Evolutionary conservation across 2,888 invertebrate genomes (phyloP).

Genomic region (Apocheima hispidaria): DNA sequence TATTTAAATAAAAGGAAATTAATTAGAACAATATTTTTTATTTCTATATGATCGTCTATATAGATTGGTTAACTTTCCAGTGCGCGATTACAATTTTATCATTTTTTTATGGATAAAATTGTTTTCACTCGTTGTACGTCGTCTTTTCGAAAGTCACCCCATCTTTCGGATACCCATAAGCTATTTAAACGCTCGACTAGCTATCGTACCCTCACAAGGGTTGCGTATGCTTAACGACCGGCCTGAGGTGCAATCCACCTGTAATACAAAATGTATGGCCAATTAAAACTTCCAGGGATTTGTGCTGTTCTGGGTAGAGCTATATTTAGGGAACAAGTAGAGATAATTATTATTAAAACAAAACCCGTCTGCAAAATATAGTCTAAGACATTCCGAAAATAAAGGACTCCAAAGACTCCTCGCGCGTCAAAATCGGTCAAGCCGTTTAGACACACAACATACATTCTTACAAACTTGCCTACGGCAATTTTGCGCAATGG

Average conservation of each 20-base stretch:
- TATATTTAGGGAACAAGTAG: not conserved
- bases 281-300: constrained; percentile 25
- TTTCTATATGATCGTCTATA: too few relatives aligned
- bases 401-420: too few relatives aligned
- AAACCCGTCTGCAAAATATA: too few relatives aligned
- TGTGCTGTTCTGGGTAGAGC: not conserved
- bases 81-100: not conserved
- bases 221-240: constrained; percentile 45
- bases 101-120: not conserved
- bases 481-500: too few relatives aligned
- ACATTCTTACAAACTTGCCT: too few relatives aligned
- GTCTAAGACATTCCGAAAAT: too few relatives aligned
- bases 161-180: constrained; percentile 41
- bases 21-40: too few relatives aligned
- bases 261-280: constrained; percentile 27
- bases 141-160: constrained; percentile 24
- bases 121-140: not conserved
- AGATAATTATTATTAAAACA: too few relatives aligned
- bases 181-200: constrained; percentile 56
- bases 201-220: constrained; percentile 46
- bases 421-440: too few relatives aligned
- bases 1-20: too few relatives aligned
- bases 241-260: constrained; percentile 36
- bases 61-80: too few relatives aligned
- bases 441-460: too few relatives aligned